Evolutionary conservation across 2,797 vertebrate species (phyloP).

Genomic region (Oreonectes daqikongensis): DNA sequence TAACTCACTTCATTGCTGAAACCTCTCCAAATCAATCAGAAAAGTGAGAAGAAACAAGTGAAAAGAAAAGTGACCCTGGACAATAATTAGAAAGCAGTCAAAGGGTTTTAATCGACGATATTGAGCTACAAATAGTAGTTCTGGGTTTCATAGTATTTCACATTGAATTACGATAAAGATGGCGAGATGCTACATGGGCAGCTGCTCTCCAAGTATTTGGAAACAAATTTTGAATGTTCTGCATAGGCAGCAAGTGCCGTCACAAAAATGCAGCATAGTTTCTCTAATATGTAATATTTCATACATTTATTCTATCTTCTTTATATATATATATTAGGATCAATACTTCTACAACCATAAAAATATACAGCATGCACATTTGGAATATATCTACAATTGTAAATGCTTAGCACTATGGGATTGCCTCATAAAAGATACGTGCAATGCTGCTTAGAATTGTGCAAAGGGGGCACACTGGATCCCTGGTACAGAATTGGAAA

Average conservation of each 20-base stretch:
- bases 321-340: too few species aligned
- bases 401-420: neutral
- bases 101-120: neutral
- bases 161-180: neutral
- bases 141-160: neutral
- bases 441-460: neutral
- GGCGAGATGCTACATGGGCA: neutral
- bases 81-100: conserved; percentile 19
- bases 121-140: neutral
- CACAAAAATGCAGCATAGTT: neutral
- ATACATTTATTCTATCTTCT: too few species aligned
- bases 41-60: conserved; percentile 26
- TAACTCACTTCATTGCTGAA: conserved; percentile 68
- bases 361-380: neutral
- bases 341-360: neutral
- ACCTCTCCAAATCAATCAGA: conserved; percentile 71
- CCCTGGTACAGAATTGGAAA: neutral
- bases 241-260: too few species aligned
- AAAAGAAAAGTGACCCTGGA: neutral
- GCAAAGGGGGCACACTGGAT: neutral
- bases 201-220: too few species aligned
- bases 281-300: too few species aligned
- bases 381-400: neutral
- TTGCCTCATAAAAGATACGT: neutral
- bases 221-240: too few species aligned